A percentile compares a stretch with the other conserved stretches of the same genome.
Conservation (phyloP, 1,140 invertebrate species). For the Cyclargus thomasi region DNA sequence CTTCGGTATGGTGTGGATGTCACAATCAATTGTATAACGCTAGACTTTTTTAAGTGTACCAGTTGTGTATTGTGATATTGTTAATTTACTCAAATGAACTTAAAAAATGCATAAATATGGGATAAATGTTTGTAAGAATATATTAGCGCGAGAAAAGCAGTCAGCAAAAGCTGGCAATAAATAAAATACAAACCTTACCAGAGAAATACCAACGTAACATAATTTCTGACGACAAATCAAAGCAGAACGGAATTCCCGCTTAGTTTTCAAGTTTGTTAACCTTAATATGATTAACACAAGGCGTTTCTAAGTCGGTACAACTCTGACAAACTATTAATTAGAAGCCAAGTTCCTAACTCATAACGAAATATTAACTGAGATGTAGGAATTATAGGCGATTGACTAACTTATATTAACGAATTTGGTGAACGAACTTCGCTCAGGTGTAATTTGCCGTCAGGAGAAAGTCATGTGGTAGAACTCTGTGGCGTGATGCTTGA, state of each 20-base stretch:
- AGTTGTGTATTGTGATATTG: too few species aligned
- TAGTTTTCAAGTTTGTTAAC: constrained; percentile 13
- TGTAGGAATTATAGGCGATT: neutral
- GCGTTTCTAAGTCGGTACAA: neutral
- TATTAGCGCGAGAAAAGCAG: too few species aligned
- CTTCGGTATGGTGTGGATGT: too few species aligned
- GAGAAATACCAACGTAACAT: neutral
- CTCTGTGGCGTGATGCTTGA: too few species aligned
- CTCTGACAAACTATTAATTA: constrained; percentile 15
- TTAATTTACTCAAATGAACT: too few species aligned
- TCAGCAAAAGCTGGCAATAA: too few species aligned
- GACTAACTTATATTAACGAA: neutral
- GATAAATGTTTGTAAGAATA: too few species aligned
- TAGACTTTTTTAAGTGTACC: too few species aligned
- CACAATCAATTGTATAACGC: too few species aligned
- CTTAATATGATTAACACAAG: constrained; percentile 10
- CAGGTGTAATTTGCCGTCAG: too few species aligned
- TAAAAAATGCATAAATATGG: too few species aligned
- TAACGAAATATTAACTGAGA: constrained; percentile 4
- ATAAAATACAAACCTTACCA: neutral
- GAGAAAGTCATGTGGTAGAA: too few species aligned
- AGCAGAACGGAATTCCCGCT: neutral
- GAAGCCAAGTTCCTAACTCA: neutral
- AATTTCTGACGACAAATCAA: neutral
- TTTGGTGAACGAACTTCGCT: neutral